phyloP scores from a whole-genome alignment of 2,888 invertebrate species.

The Meloe dianella region DNA sequence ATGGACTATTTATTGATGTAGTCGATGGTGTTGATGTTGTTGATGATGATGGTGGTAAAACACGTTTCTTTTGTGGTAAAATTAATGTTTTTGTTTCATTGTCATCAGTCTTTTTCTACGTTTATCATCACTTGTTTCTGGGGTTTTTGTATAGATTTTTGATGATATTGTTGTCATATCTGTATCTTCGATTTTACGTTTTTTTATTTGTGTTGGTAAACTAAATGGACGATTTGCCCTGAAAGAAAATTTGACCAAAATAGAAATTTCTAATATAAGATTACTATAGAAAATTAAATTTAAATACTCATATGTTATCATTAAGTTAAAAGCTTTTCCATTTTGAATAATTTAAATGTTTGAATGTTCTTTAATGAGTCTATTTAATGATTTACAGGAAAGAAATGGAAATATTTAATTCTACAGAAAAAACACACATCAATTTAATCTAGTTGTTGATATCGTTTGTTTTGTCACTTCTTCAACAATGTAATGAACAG shows the following conservation, averaged over 20 bases:
- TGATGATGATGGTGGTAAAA: constrained; percentile 49
- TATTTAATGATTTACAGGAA: background rate
- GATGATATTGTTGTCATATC: constrained; percentile 51
- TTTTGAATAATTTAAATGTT: constrained; percentile 1
- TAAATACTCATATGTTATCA: constrained; percentile 6
- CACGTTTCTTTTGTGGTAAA: constrained; percentile 68
- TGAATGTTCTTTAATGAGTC: background rate
- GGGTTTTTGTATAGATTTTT: constrained; percentile 46
- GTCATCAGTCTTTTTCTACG: constrained; percentile 60
- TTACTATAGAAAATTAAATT: background rate
- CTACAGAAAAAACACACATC: background rate
- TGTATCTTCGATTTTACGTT: constrained; percentile 68
- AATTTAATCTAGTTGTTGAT: background rate
- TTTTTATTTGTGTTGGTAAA: constrained; percentile 68
- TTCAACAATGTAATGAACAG: constrained; percentile 5
- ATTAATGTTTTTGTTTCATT: constrained; percentile 56
- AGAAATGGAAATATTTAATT: background rate
- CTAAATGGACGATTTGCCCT: constrained; percentile 58
- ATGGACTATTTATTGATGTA: constrained; percentile 46
- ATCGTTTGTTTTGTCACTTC: background rate
- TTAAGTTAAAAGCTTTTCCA: constrained; percentile 14
- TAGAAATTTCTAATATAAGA: background rate
- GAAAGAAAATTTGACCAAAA: constrained; percentile 38
- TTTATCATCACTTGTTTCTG: constrained; percentile 55
- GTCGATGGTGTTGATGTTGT: background rate